Evolutionary conservation across 2,888 invertebrate species (phyloP).

Genomic region (Lottia gigantea): DNA sequence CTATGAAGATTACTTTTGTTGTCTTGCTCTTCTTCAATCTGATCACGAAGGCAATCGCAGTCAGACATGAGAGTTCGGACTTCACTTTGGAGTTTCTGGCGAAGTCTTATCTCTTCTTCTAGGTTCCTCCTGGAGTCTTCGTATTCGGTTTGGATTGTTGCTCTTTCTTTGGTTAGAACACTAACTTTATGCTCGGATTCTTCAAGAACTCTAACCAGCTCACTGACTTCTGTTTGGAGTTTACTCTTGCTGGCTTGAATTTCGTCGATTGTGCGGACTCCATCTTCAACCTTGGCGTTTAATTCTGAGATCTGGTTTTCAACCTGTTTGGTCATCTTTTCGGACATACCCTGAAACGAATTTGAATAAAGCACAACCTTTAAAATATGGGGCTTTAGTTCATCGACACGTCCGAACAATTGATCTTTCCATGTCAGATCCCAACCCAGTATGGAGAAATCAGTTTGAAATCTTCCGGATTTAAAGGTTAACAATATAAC

Average conservation of each 20-base stretch:
- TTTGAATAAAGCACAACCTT: too few species aligned
- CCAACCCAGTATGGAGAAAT: too few species aligned
- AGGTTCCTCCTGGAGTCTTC: constrained; percentile 97
- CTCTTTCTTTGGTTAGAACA: constrained; percentile 90
- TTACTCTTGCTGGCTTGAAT: constrained; percentile 86
- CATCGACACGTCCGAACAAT: too few species aligned
- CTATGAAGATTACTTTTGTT: constrained; percentile 98
- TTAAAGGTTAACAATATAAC: too few species aligned
- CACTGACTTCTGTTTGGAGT: constrained; percentile 95
- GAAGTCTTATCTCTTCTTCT: constrained; percentile 84
- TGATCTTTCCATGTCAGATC: too few species aligned
- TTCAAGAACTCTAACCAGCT: constrained; percentile 93
- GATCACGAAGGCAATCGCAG: constrained; percentile 97
- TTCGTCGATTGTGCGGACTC: constrained; percentile 95
- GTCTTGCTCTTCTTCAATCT: constrained; percentile 98
- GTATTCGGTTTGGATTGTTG: constrained; percentile 92
- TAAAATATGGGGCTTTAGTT: too few species aligned
- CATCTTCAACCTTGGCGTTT: constrained; percentile 94
- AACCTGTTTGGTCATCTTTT: constrained; percentile 68
- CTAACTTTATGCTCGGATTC: constrained; percentile 96
- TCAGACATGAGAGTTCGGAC: constrained; percentile 99
- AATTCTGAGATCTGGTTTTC: constrained; percentile 94
- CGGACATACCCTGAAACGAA: constrained; percentile 1
- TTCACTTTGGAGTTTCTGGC: constrained; percentile 73
- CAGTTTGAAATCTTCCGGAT: too few species aligned